Conservation (phyloP, 2,113 vertebrate genomes). For the Nicator chloris region DNA sequence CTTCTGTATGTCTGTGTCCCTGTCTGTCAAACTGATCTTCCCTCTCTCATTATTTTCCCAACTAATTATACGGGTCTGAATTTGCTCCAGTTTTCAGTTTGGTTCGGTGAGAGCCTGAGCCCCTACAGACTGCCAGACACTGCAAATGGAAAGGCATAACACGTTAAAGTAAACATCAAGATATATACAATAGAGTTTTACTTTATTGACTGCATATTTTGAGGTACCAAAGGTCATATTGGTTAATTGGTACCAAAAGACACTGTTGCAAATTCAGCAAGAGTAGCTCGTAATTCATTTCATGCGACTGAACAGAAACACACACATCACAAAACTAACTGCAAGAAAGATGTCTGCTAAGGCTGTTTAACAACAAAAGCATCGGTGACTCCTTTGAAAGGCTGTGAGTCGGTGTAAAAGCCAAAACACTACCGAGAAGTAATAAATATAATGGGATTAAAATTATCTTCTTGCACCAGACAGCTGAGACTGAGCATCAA, state of each 20-base stretch:
- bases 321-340: background rate
- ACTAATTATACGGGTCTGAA: background rate
- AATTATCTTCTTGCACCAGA: constrained; percentile 31
- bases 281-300: background rate
- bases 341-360: background rate
- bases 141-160: background rate
- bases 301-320: background rate
- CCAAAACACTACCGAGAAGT: background rate
- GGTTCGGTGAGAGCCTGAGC: background rate
- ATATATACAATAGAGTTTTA: background rate
- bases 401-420: background rate
- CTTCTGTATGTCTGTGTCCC: background rate
- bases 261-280: background rate
- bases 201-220: background rate
- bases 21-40: background rate
- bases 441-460: constrained; percentile 20
- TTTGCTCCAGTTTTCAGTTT: background rate
- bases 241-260: background rate
- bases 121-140: background rate
- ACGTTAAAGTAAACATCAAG: background rate
- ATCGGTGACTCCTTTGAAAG: background rate
- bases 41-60: background rate
- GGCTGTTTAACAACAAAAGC: background rate
- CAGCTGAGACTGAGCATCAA: background rate
- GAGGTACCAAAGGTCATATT: background rate